Percentiles rank a stretch among this genome's conserved stretches.
Conservation (phyloP, 2,113 vertebrate species). For the Chaetodon trifascialis region DNA sequence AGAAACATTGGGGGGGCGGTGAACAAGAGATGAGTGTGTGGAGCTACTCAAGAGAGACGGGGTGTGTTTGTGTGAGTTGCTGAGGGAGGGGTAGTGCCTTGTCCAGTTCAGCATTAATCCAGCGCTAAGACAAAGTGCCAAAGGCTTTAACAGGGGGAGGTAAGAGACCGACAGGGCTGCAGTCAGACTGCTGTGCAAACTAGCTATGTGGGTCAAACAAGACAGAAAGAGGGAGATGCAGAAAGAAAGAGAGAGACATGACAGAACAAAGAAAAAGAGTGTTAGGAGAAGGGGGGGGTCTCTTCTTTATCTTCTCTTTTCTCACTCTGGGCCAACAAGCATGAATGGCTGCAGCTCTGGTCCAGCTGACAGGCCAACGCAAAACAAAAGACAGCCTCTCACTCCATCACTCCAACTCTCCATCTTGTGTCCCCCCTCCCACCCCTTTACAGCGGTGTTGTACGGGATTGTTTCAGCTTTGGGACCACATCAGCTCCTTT, state of each 20-base stretch:
- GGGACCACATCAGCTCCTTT: conserved; percentile 28
- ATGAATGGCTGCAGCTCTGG: conserved; percentile 43
- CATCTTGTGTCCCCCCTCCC: conserved; percentile 2
- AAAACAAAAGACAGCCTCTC: conserved; percentile 42
- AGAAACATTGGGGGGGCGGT: background rate
- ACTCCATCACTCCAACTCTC: conserved; percentile 3
- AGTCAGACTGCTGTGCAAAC: conserved; percentile 66
- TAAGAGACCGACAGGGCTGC: conserved; percentile 63
- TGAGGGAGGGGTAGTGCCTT: conserved; percentile 64
- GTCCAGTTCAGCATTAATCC: conserved; percentile 76
- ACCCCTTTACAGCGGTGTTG: background rate
- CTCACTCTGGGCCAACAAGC: conserved; percentile 40
- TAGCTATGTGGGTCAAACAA: conserved; percentile 81
- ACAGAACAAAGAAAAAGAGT: conserved; percentile 55
- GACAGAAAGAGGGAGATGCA: conserved; percentile 50
- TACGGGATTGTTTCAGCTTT: conserved; percentile 22
- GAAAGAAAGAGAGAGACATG: conserved; percentile 43
- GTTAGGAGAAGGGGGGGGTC: conserved; percentile 11
- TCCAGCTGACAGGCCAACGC: conserved; percentile 54
- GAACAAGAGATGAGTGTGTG: conserved; percentile 69
- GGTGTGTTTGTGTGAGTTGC: conserved; percentile 53
- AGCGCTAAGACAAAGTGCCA: conserved; percentile 77
- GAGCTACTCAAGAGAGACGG: conserved; percentile 59
- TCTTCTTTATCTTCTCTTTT: conserved; percentile 50
- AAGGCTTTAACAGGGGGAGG: conserved; percentile 74